Evolutionary conservation across 2,888 invertebrate species (phyloP).

Genomic region (Phragmatobia fuliginosa): DNA sequence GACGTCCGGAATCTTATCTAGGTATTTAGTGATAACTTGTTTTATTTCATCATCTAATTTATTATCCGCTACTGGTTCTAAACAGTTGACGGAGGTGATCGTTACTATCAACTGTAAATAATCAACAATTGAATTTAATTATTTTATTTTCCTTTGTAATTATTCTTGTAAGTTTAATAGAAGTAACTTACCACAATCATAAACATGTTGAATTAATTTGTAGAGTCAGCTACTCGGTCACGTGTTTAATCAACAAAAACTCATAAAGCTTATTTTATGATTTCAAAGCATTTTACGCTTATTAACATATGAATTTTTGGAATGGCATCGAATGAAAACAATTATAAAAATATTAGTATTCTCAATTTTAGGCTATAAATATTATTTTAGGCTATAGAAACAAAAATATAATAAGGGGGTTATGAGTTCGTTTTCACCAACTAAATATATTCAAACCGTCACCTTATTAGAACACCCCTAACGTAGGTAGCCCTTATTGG

Average conservation of each 20-base stretch:
- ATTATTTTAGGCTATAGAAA: too few species aligned
- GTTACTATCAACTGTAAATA: conserved; percentile 49
- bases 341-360: conserved; percentile 25
- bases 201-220: conserved; percentile 50
- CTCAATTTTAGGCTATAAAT: not conserved
- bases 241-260: conserved; percentile 21
- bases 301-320: conserved; percentile 44
- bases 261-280: conserved; percentile 31
- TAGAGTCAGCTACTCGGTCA: conserved; percentile 14
- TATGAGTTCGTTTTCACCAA: too few species aligned
- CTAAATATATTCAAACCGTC: too few species aligned
- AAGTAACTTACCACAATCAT: conserved; percentile 56
- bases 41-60: conserved; percentile 57
- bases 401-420: too few species aligned
- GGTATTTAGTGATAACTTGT: conserved; percentile 61
- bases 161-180: not conserved
- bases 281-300: conserved; percentile 42
- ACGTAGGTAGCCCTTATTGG: too few species aligned
- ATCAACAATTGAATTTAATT: not conserved
- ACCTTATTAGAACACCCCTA: too few species aligned
- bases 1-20: conserved; percentile 67
- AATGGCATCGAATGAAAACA: conserved; percentile 30
- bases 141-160: not conserved
- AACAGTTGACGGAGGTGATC: conserved; percentile 44
- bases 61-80: conserved; percentile 48